Percentiles rank a stretch among this genome's conserved stretches.
These are phyloP conservation scores for Elephantulus edwardii DNA, from an alignment of 2,113 vertebrate genomes.

Conservation along the genomic window DNA sequence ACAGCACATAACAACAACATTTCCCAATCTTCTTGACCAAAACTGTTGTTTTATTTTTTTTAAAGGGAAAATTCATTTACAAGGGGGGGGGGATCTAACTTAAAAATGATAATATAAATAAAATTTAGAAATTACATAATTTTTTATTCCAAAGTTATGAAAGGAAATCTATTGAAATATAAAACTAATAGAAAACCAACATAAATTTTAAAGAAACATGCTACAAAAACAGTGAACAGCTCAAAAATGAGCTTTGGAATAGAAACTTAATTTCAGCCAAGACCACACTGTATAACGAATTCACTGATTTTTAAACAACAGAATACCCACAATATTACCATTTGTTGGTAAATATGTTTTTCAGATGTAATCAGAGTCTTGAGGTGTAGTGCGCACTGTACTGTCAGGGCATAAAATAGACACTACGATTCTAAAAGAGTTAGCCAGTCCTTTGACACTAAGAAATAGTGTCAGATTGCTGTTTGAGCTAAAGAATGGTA, in stretches of 20 bases:
- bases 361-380: not conserved
- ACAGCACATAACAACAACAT: too few species aligned
- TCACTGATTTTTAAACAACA: not conserved
- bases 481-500: not conserved
- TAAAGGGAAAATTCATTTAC: not conserved
- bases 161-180: too few species aligned
- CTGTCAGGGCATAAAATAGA: not conserved
- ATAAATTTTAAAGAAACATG: not conserved
- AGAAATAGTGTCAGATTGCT: constrained; percentile 6
- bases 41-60: constrained; percentile 33
- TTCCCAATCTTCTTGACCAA: constrained; percentile 34
- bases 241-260: not conserved
- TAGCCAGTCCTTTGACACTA: not conserved
- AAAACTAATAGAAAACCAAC: constrained; percentile 15
- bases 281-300: not conserved
- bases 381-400: not conserved
- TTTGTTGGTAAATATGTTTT: not conserved
- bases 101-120: not conserved
- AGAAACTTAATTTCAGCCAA: constrained; percentile 19
- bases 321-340: not conserved
- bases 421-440: not conserved
- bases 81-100: constrained; percentile 22
- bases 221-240: not conserved
- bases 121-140: not conserved
- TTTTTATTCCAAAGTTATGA: not conserved